phyloP scores from a whole-genome alignment of 2,888 invertebrate species.

The Drosophila falleni region DNA sequence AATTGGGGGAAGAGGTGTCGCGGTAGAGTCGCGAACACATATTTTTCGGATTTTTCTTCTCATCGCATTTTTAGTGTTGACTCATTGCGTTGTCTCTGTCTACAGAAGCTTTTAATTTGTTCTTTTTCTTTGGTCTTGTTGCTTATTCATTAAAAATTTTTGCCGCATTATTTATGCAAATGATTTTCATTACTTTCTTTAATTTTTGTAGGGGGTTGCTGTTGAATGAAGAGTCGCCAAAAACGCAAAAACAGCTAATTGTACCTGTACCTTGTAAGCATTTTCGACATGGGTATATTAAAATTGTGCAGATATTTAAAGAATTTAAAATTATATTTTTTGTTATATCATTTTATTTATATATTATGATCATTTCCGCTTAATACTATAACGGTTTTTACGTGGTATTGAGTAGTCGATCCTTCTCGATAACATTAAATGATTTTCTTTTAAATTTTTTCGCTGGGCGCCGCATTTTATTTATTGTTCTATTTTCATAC shows the following conservation, averaged over 20 bases:
- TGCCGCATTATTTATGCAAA: constrained; percentile 45
- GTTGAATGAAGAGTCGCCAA: constrained; percentile 45
- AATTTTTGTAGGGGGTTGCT: constrained; percentile 1
- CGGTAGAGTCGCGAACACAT: not conserved
- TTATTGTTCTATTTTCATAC: constrained; percentile 30
- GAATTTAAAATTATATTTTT: too few relatives aligned
- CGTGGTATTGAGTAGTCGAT: constrained; percentile 5
- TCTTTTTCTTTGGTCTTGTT: constrained; percentile 18
- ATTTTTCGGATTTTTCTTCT: constrained; percentile 39
- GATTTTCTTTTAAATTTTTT: constrained; percentile 34
- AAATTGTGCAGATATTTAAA: too few relatives aligned
- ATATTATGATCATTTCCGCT: too few relatives aligned
- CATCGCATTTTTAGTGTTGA: constrained; percentile 34
- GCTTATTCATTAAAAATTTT: constrained; percentile 39
- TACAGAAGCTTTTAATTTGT: constrained; percentile 17
- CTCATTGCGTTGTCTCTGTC: constrained; percentile 25
- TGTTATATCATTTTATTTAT: too few relatives aligned
- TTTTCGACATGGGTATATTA: not conserved
- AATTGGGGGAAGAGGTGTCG: not conserved
- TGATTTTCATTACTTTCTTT: constrained; percentile 26
- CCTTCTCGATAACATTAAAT: constrained; percentile 1
- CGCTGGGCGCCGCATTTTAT: constrained; percentile 57
- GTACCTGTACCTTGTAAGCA: not conserved
- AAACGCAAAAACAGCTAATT: constrained; percentile 35
- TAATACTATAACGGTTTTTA: too few relatives aligned